Percentiles rank a stretch among this genome's conserved stretches.
These are phyloP conservation scores for Pammene aurita DNA, from an alignment of 2,888 invertebrate genomes.

Conservation along the genomic window DNA sequence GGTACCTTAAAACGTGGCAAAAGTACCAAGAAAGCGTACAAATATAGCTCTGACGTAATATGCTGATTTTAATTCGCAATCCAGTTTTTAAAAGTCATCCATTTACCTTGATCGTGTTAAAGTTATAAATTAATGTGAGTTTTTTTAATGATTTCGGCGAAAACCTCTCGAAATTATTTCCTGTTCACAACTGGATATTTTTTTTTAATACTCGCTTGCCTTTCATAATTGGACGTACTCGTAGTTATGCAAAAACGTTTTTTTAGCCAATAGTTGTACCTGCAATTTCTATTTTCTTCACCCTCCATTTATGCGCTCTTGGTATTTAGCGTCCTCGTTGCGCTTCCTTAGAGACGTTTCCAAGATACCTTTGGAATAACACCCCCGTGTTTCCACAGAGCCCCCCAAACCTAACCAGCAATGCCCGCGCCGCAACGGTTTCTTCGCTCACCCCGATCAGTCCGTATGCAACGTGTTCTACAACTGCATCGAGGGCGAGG, in stretches of 20 bases:
- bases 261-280: too few species aligned
- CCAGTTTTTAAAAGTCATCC: conserved; percentile 37
- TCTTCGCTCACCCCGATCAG: conserved; percentile 94
- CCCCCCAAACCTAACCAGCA: conserved; percentile 87
- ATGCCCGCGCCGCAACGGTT: conserved; percentile 94
- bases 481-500: conserved; percentile 94
- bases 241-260: too few species aligned
- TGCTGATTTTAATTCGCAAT: conserved; percentile 21
- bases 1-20: conserved; percentile 8
- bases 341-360: background rate
- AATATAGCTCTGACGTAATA: conserved; percentile 29
- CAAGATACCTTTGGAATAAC: background rate
- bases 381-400: conserved; percentile 78
- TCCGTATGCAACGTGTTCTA: conserved; percentile 92
- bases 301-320: background rate
- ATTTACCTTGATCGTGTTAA: conserved; percentile 33
- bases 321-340: too few species aligned
- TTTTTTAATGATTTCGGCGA: conserved; percentile 29
- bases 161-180: conserved; percentile 22
- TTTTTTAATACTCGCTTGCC: background rate
- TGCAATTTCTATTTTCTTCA: too few species aligned
- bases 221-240: too few species aligned
- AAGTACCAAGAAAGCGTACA: conserved; percentile 29
- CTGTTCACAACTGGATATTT: conserved; percentile 16
- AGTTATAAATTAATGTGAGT: conserved; percentile 13